Percentiles rank a stretch among this genome's conserved stretches.
phyloP scores from a whole-genome alignment of 2,113 vertebrate species.

The Hippopotamus amphibius region DNA sequence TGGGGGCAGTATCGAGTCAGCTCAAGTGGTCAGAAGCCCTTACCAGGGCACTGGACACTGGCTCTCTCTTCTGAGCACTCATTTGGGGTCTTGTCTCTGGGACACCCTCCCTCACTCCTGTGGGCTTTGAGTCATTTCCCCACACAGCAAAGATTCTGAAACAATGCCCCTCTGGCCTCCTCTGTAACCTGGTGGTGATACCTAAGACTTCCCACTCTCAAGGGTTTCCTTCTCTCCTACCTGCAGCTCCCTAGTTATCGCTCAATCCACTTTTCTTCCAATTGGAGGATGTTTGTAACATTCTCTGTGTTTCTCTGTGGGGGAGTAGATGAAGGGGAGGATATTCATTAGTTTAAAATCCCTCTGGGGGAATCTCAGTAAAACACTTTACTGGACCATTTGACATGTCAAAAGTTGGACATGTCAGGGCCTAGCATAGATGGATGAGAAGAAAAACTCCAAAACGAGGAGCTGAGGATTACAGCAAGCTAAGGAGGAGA shows the following conservation, averaged over 20 bases:
- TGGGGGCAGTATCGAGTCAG: background rate
- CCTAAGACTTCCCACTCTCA: background rate
- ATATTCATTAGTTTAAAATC: background rate
- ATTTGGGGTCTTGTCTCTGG: background rate
- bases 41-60: background rate
- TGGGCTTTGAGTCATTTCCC: background rate
- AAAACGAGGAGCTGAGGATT: background rate
- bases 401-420: background rate
- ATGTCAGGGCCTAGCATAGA: background rate
- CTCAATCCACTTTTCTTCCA: background rate
- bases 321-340: background rate
- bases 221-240: background rate
- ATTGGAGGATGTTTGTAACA: background rate
- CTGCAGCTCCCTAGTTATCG: background rate
- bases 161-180: background rate
- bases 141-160: background rate
- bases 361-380: background rate
- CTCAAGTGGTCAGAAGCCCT: background rate
- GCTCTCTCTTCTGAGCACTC: background rate
- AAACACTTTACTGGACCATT: background rate
- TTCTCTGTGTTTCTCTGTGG: background rate
- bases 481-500: background rate
- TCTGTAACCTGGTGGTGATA: background rate
- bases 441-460: background rate
- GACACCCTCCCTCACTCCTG: background rate